Conservation (phyloP, 2,113 vertebrate species). For the Laticauda colubrina region DNA sequence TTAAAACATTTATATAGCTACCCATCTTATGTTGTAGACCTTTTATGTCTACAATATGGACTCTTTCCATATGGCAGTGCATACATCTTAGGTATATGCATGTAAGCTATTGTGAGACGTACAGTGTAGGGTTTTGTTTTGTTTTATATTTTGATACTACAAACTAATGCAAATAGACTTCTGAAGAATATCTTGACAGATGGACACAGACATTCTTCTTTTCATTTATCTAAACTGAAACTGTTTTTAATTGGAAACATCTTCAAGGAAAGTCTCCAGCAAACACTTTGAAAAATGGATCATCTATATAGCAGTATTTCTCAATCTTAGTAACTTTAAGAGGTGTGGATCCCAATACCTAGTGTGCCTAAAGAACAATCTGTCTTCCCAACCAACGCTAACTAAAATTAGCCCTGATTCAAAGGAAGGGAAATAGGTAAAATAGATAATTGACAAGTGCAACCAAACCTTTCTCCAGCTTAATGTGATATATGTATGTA, state of each 20-base stretch:
- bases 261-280: not conserved
- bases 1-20: not conserved
- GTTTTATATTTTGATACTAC: not conserved
- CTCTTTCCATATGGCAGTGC: not conserved
- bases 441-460: not conserved
- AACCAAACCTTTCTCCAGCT: not conserved
- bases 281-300: not conserved
- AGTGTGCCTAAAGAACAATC: not conserved
- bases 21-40: not conserved
- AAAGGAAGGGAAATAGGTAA: not conserved
- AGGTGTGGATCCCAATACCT: not conserved
- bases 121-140: not conserved
- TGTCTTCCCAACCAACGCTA: not conserved
- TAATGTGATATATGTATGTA: constrained; percentile 1
- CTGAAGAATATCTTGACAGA: not conserved
- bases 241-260: not conserved
- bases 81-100: not conserved
- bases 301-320: not conserved
- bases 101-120: not conserved
- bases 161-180: not conserved
- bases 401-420: not conserved
- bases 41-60: not conserved
- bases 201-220: not conserved
- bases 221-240: not conserved
- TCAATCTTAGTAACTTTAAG: not conserved